A percentile compares a stretch with the other conserved stretches of the same genome.
phyloP scores from a whole-genome alignment of 1,140 invertebrate genomes.

The Zaprionus kolodkinae region DNA sequence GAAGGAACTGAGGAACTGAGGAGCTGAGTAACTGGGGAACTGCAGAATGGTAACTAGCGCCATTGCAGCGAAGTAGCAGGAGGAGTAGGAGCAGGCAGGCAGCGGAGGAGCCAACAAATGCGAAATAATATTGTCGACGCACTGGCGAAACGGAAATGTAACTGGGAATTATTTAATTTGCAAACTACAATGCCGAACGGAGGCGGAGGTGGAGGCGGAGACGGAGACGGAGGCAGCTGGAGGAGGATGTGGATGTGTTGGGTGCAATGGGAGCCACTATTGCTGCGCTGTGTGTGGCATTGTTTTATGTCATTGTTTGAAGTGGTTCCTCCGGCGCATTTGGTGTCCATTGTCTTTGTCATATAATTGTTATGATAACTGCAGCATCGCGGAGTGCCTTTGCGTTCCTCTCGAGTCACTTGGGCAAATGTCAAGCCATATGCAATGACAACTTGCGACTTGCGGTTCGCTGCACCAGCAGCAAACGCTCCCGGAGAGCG shows the following conservation, averaged over 20 bases:
- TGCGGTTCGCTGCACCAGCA: slow-evolving; percentile 23
- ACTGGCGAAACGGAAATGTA: slow-evolving; percentile 73
- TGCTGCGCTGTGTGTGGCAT: slow-evolving; percentile 34
- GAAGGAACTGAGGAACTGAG: not conserved
- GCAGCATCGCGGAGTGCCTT: slow-evolving; percentile 54
- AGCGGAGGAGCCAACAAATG: slow-evolving; percentile 48
- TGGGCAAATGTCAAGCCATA: slow-evolving; percentile 67
- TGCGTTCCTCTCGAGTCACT: slow-evolving; percentile 55
- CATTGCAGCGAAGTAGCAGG: slow-evolving; percentile 11
- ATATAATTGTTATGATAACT: slow-evolving; percentile 81
- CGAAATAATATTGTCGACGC: slow-evolving; percentile 80
- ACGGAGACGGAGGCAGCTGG: slow-evolving; percentile 4
- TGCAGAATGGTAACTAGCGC: slow-evolving; percentile 14
- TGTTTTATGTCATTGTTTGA: slow-evolving; percentile 75
- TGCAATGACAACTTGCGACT: slow-evolving; percentile 25
- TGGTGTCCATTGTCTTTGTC: slow-evolving; percentile 68
- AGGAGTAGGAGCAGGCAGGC: too few relatives aligned
- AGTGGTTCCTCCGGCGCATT: slow-evolving; percentile 47
- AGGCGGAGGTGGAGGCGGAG: not conserved
- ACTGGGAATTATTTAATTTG: slow-evolving; percentile 83
- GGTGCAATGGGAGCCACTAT: slow-evolving; percentile 27
- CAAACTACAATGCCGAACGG: slow-evolving; percentile 72
- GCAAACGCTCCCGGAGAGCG: slow-evolving; percentile 65
- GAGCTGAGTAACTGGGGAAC: slow-evolving; percentile 12
- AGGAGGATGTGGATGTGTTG: not conserved